Percentiles rank a stretch among this genome's conserved stretches.
Evolutionary conservation across 1,140 invertebrate genomes (phyloP).

Genomic region (Olivierus martensii): DNA sequence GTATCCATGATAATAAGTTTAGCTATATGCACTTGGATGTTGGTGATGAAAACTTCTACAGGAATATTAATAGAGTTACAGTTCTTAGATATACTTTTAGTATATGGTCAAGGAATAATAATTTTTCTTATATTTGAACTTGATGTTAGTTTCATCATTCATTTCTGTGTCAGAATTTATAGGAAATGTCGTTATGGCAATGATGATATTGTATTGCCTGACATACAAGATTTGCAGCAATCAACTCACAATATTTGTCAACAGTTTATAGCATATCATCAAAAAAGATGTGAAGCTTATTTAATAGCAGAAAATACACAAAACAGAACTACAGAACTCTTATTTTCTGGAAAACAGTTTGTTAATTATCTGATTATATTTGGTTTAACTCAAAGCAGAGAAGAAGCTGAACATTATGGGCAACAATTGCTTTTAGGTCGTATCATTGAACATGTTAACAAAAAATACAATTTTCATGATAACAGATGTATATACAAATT

Average conservation of each 20-base stretch:
- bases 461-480: constrained; percentile 59
- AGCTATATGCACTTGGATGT: constrained; percentile 69
- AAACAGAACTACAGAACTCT: constrained; percentile 49
- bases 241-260: constrained; percentile 72
- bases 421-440: constrained; percentile 63
- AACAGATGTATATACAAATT: constrained; percentile 34
- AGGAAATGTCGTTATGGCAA: constrained; percentile 30
- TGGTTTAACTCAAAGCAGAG: constrained; percentile 54
- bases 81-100: constrained; percentile 75
- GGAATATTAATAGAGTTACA: constrained; percentile 83
- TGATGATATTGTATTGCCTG: constrained; percentile 51
- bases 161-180: constrained; percentile 43
- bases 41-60: constrained; percentile 67
- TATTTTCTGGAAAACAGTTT: constrained; percentile 68
- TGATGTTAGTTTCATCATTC: constrained; percentile 54
- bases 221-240: constrained; percentile 16
- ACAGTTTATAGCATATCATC: constrained; percentile 71
- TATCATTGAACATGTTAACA: constrained; percentile 64
- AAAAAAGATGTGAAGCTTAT: constrained; percentile 58
- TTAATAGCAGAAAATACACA: constrained; percentile 42
- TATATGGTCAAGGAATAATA: constrained; percentile 74
- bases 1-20: constrained; percentile 84
- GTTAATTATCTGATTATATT: constrained; percentile 71
- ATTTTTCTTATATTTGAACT: constrained; percentile 68
- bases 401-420: constrained; percentile 68